A percentile compares a stretch with the other conserved stretches of the same genome.
Conservation (phyloP, 2,113 vertebrate species). For the Pelecanoides urinatrix region DNA sequence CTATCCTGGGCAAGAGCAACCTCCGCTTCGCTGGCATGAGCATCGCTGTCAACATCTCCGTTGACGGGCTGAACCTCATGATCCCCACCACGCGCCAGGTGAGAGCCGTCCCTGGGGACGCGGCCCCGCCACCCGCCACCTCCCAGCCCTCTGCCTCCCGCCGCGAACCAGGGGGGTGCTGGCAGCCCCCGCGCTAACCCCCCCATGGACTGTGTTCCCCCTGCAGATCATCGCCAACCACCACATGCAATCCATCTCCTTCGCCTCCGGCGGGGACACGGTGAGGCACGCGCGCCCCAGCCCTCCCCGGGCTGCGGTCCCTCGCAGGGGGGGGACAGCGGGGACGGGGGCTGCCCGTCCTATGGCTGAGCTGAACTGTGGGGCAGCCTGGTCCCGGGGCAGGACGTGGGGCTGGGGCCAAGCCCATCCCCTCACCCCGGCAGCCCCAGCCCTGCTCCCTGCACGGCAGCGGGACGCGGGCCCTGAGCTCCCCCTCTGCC, state of each 20-base stretch:
- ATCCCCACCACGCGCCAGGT: constrained; percentile 93
- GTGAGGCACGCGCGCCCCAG: constrained; percentile 28
- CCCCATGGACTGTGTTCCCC: accelerated
- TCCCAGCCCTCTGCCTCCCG: not conserved
- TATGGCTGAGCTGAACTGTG: accelerated
- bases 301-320: not conserved
- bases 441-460: not conserved
- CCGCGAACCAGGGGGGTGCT: accelerated
- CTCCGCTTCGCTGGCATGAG: constrained; percentile 93
- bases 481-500: not conserved
- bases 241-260: constrained; percentile 88
- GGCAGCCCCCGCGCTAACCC: accelerated
- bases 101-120: not conserved
- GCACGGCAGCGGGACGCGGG: accelerated
- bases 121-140: not conserved
- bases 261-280: constrained; percentile 87
- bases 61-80: constrained; percentile 89
- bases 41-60: constrained; percentile 90
- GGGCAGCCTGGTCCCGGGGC: not conserved
- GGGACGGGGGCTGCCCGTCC: not conserved
- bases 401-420: accelerated
- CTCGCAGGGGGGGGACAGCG: not conserved
- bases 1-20: constrained; percentile 93
- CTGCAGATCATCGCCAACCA: constrained; percentile 87
- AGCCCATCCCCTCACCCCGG: accelerated